phyloP scores from a whole-genome alignment of 2,888 invertebrate species.

The Chrysolina oricalcia region DNA sequence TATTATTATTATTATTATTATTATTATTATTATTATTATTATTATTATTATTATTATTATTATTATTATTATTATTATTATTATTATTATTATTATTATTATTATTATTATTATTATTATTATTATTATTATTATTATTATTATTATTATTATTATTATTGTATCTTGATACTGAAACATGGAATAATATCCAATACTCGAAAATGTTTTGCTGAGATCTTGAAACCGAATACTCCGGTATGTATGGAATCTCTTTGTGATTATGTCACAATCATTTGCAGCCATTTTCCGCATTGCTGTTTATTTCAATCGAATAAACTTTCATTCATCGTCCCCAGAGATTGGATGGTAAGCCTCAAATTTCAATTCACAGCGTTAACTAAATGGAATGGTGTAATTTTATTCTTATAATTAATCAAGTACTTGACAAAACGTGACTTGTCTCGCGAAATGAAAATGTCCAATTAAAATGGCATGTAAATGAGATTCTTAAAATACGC shows the following conservation, averaged over 20 bases:
- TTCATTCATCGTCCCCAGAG: neutral
- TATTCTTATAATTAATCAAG: slow-evolving; percentile 55
- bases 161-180: too few relatives aligned
- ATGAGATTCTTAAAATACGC: slow-evolving; percentile 62
- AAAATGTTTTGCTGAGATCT: too few relatives aligned
- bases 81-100: too few relatives aligned
- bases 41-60: too few relatives aligned
- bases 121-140: too few relatives aligned
- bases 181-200: too few relatives aligned
- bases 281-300: neutral
- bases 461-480: slow-evolving; percentile 65
- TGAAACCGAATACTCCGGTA: too few relatives aligned
- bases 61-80: too few relatives aligned
- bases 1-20: too few relatives aligned
- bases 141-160: too few relatives aligned
- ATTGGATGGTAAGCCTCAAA: slow-evolving; percentile 16
- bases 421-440: slow-evolving; percentile 60
- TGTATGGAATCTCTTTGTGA: neutral
- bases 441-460: slow-evolving; percentile 62
- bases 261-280: neutral
- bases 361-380: slow-evolving; percentile 27
- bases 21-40: too few relatives aligned
- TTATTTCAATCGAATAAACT: slow-evolving; percentile 3
- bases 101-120: too few relatives aligned
- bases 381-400: slow-evolving; percentile 47